These are phyloP conservation scores for Alligator mississippiensis DNA, from an alignment of 2,113 vertebrate genomes.

Conservation along the genomic window DNA sequence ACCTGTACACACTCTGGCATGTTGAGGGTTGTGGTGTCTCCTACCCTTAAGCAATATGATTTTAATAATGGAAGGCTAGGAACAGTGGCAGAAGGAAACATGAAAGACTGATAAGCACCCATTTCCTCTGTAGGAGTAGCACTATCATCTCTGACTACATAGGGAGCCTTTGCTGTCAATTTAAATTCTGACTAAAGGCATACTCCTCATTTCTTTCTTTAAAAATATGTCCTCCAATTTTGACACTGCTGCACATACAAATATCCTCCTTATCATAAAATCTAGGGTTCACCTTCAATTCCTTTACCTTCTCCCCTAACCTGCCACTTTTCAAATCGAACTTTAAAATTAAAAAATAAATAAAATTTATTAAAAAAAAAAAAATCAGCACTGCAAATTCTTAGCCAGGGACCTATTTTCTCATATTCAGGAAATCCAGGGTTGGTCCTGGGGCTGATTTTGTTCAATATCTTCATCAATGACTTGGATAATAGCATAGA, in stretches of 20 bases:
- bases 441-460: no score
- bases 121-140: background rate
- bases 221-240: background rate
- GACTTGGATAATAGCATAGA: no score
- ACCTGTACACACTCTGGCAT: no score
- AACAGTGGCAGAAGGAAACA: background rate
- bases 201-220: background rate
- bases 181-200: background rate
- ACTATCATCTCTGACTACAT: background rate
- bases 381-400: background rate
- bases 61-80: background rate
- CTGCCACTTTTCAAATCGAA: background rate
- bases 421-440: background rate
- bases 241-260: background rate
- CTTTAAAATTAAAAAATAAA: background rate
- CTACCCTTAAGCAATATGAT: background rate
- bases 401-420: background rate
- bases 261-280: background rate
- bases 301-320: background rate
- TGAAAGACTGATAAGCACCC: background rate
- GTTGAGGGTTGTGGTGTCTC: background rate
- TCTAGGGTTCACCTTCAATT: background rate
- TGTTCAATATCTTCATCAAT: no score
- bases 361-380: no score
- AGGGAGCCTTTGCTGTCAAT: background rate